A percentile compares a stretch with the other conserved stretches of the same genome.
Evolutionary conservation across 2,888 invertebrate species (phyloP).

Genomic region (Eulithis testata): DNA sequence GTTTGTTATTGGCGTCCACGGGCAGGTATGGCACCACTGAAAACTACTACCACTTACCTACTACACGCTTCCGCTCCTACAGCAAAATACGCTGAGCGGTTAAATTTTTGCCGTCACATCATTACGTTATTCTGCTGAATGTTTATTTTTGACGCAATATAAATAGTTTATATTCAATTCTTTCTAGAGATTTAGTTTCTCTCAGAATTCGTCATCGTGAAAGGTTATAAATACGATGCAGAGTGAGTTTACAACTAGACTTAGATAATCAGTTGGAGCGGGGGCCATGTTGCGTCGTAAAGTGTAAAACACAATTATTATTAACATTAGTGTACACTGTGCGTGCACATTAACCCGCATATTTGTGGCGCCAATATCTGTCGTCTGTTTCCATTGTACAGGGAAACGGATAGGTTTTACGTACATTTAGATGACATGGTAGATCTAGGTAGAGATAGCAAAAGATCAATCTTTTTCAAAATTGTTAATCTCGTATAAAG

Average conservation of each 20-base stretch:
- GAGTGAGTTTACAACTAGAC: conserved; percentile 19
- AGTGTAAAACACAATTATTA: conserved; percentile 41
- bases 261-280: conserved; percentile 46
- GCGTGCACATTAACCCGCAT: conserved; percentile 71
- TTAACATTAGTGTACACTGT: conserved; percentile 45
- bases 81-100: no score
- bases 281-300: conserved; percentile 39
- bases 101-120: no score
- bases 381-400: conserved; percentile 58
- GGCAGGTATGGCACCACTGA: no score
- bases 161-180: background rate
- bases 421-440: no score
- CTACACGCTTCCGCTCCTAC: no score
- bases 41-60: no score
- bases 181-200: background rate
- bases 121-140: no score
- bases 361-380: conserved; percentile 68
- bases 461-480: no score
- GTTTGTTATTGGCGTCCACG: no score
- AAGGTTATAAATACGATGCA: conserved; percentile 5
- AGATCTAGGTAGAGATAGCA: no score
- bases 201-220: background rate
- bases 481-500: no score
- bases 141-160: no score
- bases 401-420: background rate